These are phyloP conservation scores for Drosophila paranaensis DNA, from an alignment of 2,888 invertebrate genomes.

Conservation along the genomic window DNA sequence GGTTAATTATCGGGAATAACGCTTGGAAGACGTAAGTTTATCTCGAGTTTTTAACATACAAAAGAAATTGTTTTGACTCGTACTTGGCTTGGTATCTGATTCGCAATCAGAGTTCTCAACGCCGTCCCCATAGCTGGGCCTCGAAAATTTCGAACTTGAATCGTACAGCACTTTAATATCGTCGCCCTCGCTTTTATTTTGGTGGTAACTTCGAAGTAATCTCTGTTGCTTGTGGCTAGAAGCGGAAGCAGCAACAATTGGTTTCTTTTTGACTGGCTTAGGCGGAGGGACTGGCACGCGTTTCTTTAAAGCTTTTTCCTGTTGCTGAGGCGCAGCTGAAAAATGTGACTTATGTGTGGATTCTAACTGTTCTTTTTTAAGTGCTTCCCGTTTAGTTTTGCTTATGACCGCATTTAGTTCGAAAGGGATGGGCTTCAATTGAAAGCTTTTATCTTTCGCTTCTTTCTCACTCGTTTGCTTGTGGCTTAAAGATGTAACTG, in stretches of 20 bases:
- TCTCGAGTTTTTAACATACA: constrained; percentile 20
- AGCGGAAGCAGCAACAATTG: not conserved
- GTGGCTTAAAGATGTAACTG: not conserved
- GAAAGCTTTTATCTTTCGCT: not conserved
- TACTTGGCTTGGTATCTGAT: not conserved
- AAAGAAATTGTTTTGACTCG: constrained; percentile 33
- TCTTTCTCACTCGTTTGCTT: not conserved
- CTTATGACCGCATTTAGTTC: not conserved
- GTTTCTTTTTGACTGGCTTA: not conserved
- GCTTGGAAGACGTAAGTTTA: not conserved
- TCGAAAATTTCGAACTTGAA: constrained; percentile 51
- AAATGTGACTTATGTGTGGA: not conserved
- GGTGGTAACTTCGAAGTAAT: not conserved
- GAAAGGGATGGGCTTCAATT: not conserved
- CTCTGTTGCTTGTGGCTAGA: too few relatives aligned
- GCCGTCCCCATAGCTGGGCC: constrained; percentile 1
- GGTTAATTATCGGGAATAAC: not conserved
- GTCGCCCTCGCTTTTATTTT: not conserved
- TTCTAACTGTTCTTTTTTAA: not conserved
- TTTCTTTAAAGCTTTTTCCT: constrained; percentile 2
- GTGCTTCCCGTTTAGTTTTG: not conserved
- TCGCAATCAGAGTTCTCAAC: not conserved
- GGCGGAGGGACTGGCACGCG: not conserved
- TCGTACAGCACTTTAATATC: constrained; percentile 60
- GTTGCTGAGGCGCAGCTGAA: not conserved